Conservation (phyloP, 2,888 invertebrate species). For the Leptopilina syphax region DNA sequence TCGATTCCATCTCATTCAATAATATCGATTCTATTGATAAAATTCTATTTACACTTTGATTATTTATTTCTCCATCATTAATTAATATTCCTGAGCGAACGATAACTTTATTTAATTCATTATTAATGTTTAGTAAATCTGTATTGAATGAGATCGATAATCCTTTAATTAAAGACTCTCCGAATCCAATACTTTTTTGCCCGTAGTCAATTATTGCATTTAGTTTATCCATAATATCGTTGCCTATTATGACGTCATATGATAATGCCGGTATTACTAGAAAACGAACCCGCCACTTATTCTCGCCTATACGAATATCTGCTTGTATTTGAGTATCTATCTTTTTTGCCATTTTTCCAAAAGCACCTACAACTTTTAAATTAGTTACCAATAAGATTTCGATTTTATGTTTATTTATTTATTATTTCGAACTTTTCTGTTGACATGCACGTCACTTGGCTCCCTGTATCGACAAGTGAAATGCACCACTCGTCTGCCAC, state of each 20-base stretch:
- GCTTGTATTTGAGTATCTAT: background rate
- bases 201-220: background rate
- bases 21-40: background rate
- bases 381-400: background rate
- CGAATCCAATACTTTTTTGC: background rate
- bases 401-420: background rate
- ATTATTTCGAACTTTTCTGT: background rate
- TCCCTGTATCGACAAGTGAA: background rate
- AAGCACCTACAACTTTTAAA: background rate
- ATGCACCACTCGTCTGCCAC: background rate
- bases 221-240: background rate
- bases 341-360: background rate
- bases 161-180: background rate
- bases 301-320: background rate
- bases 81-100: background rate
- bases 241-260: background rate
- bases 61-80: background rate
- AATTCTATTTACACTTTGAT: background rate
- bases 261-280: background rate
- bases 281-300: background rate
- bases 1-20: background rate
- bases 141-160: background rate
- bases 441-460: background rate
- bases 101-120: background rate
- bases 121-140: background rate